Percentiles rank a stretch among this genome's conserved stretches.
phyloP scores from a whole-genome alignment of 2,797 vertebrate genomes.

The Chrosomus eos region DNA sequence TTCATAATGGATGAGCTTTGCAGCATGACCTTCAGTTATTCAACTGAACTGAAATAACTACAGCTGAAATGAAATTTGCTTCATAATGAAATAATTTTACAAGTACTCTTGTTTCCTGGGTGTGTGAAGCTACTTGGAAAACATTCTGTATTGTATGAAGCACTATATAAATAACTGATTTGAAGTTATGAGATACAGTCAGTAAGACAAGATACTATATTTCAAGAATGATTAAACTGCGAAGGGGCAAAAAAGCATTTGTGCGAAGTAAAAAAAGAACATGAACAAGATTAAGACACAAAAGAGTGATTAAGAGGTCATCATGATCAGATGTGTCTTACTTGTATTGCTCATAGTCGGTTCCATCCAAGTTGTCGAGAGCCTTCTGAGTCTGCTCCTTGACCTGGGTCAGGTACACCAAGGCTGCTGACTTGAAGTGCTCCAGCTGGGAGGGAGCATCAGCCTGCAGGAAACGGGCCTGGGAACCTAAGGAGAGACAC shows the following conservation, averaged over 20 bases:
- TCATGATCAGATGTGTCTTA: constrained; percentile 55
- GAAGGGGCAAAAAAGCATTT: not conserved
- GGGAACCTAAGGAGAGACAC: constrained; percentile 66
- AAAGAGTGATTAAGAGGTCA: not conserved
- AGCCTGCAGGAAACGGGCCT: constrained; percentile 74
- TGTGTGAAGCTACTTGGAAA: not conserved
- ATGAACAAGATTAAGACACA: not conserved
- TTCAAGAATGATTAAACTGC: not conserved
- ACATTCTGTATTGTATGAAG: not conserved
- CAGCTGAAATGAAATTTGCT: not conserved
- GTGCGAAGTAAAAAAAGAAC: not conserved
- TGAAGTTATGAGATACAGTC: not conserved
- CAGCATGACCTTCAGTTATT: not conserved
- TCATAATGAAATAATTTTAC: not conserved
- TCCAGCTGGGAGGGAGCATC: constrained; percentile 75
- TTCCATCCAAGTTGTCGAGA: constrained; percentile 73
- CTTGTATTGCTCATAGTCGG: constrained; percentile 78
- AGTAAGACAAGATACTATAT: not conserved
- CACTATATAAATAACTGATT: not conserved
- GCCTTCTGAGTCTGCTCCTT: constrained; percentile 71
- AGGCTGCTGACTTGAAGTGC: constrained; percentile 69
- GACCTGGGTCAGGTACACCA: constrained; percentile 78
- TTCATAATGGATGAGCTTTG: not conserved
- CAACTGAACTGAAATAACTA: not conserved
- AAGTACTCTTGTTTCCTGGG: too few species aligned